A percentile compares a stretch with the other conserved stretches of the same genome.
Evolutionary conservation across 1,140 invertebrate species (phyloP).

Genomic region (Colletes latitarsis): DNA sequence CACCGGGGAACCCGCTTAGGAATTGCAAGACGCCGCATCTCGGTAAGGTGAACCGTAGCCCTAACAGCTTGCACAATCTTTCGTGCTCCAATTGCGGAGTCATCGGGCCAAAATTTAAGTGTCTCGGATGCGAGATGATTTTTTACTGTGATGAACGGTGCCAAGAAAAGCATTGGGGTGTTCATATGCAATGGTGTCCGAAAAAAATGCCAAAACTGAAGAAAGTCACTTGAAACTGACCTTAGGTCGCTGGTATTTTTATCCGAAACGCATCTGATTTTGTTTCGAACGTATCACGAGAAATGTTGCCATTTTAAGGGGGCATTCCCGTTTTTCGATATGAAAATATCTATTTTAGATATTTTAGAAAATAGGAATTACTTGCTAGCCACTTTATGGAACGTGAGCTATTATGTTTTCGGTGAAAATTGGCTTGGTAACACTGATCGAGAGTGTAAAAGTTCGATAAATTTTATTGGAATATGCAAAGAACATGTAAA

Average conservation of each 20-base stretch:
- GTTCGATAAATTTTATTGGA: too few species aligned
- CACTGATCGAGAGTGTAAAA: too few species aligned
- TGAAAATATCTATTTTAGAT: too few species aligned
- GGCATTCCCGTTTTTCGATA: neutral
- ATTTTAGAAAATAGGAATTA: too few species aligned
- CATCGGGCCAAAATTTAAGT: conserved; percentile 70
- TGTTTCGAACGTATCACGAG: neutral
- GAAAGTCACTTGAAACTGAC: conserved; percentile 64
- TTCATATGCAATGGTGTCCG: conserved; percentile 72
- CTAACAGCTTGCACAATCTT: conserved; percentile 50
- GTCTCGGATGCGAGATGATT: conserved; percentile 72
- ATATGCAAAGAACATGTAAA: too few species aligned
- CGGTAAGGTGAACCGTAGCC: conserved; percentile 66
- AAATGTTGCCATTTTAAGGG: neutral
- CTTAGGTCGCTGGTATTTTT: too few species aligned
- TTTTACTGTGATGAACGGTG: conserved; percentile 76
- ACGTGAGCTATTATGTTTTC: too few species aligned
- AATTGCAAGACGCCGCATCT: conserved; percentile 71
- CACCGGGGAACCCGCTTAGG: conserved; percentile 29
- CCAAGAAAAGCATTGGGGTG: conserved; percentile 74
- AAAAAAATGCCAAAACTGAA: conserved; percentile 77
- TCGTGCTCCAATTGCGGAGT: conserved; percentile 70
- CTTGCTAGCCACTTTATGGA: neutral
- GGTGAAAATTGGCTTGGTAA: too few species aligned
- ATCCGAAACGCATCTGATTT: neutral